Conservation (phyloP, 2,888 invertebrate genomes). For the Pseudanteris insignis region DNA sequence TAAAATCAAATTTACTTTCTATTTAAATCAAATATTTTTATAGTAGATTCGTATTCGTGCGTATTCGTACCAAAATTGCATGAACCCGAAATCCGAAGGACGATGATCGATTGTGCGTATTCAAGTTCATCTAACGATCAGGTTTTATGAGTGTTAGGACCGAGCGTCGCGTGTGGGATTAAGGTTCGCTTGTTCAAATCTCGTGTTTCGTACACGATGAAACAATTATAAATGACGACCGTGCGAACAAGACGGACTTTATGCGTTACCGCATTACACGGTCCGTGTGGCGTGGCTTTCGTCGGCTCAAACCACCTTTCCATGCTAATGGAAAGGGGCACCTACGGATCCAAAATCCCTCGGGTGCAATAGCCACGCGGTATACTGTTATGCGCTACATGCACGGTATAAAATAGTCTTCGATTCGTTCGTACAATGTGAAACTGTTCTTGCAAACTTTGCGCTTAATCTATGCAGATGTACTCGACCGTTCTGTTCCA, state of each 20-base stretch:
- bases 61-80: no score
- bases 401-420: constrained; percentile 37
- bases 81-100: no score
- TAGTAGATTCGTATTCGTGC: no score
- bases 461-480: constrained; percentile 30
- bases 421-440: constrained; percentile 35
- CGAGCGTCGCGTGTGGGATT: constrained; percentile 10
- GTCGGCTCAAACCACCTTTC: constrained; percentile 41
- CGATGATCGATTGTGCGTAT: no score
- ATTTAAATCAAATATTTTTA: no score
- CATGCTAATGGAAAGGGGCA: constrained; percentile 32
- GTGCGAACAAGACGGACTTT: constrained; percentile 54
- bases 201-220: constrained; percentile 53
- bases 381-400: constrained; percentile 30
- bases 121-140: no score
- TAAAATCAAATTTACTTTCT: no score
- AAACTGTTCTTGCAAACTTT: constrained; percentile 36
- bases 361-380: constrained; percentile 58
- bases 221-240: constrained; percentile 58
- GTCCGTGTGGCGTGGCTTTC: constrained; percentile 45
- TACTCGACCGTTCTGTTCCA: constrained; percentile 12
- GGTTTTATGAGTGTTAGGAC: no score
- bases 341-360: constrained; percentile 56
- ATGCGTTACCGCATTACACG: constrained; percentile 58
- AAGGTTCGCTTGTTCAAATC: constrained; percentile 22